Evolutionary conservation across 2,888 invertebrate genomes (phyloP), one percentile per base, ranked within the genome.

Genomic region (Bellardia bayeri): DNA sequence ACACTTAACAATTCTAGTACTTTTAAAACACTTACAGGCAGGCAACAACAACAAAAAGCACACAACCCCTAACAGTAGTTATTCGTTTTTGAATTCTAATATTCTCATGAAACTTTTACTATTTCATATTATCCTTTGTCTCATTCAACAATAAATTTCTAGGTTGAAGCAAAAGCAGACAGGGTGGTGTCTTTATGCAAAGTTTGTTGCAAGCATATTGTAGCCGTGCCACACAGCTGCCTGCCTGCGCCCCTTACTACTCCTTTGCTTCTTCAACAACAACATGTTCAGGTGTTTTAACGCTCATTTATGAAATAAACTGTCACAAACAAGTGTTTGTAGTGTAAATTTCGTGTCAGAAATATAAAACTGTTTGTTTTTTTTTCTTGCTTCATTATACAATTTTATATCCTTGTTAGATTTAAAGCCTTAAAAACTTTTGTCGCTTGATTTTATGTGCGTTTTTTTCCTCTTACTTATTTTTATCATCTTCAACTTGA

Each of bases 281-380:
- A 82, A 66, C 87, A 85, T 87, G 88, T 88, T 83, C 89, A 89
- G 89, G 89, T 89, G 89, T 89, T 88, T 88, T 89, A 84, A 88
- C 85, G 88, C 88, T 86, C 89, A 86, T 88, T 89, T 89, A 88
- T 87, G 88, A 81, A 69, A 88, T 85, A 87, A 87, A 87, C 82
- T 87, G 87, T 87, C 87, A 87, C 82, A 87, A 85, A 85, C 87
- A 87, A 87, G 85, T 85, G 87, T 87, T 85, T 85, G 68, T 82
- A 69, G 85, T 82, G 82, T 85, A 87, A 74, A 87, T 82, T 87
- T 87, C 87, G 87, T 87, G 87, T 85, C 63, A 85, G 64, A 87
- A 87, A 87, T 87, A 87, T 84, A 84, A 85, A 87, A 87, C 56
- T 69, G n/a, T 68, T 71, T 49, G 45, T n/a, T 51, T 68, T 51